Base-by-base conservation (phyloP, 2,113 vertebrate genomes). In the Dicentrarchus labrax region DNA sequence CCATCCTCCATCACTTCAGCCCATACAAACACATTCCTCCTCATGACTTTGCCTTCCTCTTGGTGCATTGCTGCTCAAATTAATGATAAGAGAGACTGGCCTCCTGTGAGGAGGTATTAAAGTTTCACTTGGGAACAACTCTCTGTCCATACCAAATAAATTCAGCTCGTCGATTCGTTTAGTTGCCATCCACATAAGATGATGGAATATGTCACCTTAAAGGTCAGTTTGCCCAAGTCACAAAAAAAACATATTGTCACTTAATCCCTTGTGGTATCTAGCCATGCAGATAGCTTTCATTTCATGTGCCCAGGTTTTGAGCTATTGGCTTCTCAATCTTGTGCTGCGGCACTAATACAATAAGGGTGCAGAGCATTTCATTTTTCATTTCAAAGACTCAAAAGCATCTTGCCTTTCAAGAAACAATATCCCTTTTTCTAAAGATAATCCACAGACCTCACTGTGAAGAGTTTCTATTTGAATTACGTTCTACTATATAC, bases 21-120 rank as follows among this genome's bases (percentile, higher is more conserved):
- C n/a, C 22, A 77, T 24, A 61, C 38, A 80, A 60, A 66, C 72
- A 47, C 24, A 77, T 88, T 85, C 72, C 15, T 84, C n/a, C 88
- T 86, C 66, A 62, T 69, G 62, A 72, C 67, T 66, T 69, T 72
- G 8, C 45, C 38, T 76, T 78, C 47, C 36, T 71, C n/a, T 71
- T 66, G 48, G 64, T 78, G 56, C 10, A 12, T 43, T 60, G 30
- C 5, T 61, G 10, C 17, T 65, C 56, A 24, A 82, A n/a, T 84
- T 76, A 69, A 82, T 84, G 66, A 84, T 56, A 78, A 61, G 51
- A 48, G 75, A 77, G 74, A 64, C 64, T n/a, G 45, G 47, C 3
- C 9, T 82, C 61, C 68, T 45, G 53, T 51, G 47, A 66, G 22
- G 36, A 5, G 51, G 19, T 16, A 80, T 86, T 73, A 76, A 51